A percentile compares a stretch with the other conserved stretches of the same genome.
Evolutionary conservation across 2,888 invertebrate genomes (phyloP).

Genomic region (Sthenelais limicola): DNA sequence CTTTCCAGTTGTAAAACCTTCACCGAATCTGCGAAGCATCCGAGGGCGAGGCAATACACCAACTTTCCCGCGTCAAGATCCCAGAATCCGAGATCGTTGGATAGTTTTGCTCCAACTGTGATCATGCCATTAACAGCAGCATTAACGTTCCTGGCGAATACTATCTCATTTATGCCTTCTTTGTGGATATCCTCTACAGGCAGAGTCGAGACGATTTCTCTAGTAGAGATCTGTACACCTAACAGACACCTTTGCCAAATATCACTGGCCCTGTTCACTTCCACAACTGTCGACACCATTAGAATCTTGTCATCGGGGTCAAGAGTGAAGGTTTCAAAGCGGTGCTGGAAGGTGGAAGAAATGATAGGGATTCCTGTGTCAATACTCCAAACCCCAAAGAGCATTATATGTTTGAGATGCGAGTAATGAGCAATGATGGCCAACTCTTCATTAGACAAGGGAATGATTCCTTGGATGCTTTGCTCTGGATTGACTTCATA

Average conservation of each 20-base stretch:
- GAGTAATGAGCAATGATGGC: constrained; percentile 50
- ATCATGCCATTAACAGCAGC: constrained; percentile 31
- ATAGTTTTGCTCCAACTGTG: constrained; percentile 42
- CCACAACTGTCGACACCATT: constrained; percentile 44
- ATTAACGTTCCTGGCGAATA: constrained; percentile 25
- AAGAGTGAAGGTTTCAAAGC: constrained; percentile 47
- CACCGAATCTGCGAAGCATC: constrained; percentile 32
- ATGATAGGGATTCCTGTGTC: constrained; percentile 48
- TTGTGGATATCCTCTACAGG: constrained; percentile 43
- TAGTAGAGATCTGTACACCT: constrained; percentile 44
- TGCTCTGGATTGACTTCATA: constrained; percentile 47
- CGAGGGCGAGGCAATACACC: constrained; percentile 37
- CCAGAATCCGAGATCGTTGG: constrained; percentile 50
- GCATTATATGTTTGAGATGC: constrained; percentile 49
- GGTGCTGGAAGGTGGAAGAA: constrained; percentile 37
- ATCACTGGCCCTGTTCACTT: neutral
- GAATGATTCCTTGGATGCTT: constrained; percentile 36
- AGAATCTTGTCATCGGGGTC: constrained; percentile 41
- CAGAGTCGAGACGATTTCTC: constrained; percentile 44
- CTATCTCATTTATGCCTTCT: constrained; percentile 43
- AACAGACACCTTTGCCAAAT: constrained; percentile 41
- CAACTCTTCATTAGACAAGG: constrained; percentile 43
- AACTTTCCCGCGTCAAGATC: constrained; percentile 42
- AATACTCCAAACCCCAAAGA: constrained; percentile 48
- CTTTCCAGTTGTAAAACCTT: constrained; percentile 1